These are phyloP conservation scores for Cephus rjabovi DNA, from an alignment of 2,888 invertebrate species.

Conservation along the genomic window DNA sequence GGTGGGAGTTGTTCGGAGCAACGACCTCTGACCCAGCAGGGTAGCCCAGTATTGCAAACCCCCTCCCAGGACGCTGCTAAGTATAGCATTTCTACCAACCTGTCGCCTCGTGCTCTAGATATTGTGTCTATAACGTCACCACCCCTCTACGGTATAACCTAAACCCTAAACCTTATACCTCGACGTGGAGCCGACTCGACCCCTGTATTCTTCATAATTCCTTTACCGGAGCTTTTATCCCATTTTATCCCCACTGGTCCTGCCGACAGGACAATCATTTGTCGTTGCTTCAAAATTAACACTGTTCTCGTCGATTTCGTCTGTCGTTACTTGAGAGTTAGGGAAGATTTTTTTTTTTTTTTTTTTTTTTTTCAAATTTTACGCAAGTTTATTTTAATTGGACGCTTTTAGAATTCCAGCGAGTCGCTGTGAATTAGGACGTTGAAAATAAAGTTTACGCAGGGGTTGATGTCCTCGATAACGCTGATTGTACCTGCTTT, in stretches of 20 bases:
- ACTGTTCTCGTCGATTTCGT: too few relatives aligned
- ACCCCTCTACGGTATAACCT: background rate
- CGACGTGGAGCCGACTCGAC: background rate
- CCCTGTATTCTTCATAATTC: background rate
- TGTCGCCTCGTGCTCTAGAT: constrained; percentile 37
- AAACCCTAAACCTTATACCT: background rate
- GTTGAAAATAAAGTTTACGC: constrained; percentile 3
- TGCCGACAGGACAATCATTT: background rate
- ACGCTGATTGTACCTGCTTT: constrained; percentile 50
- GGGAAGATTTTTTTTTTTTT: too few relatives aligned
- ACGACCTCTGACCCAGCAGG: constrained; percentile 63
- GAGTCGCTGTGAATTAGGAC: background rate
- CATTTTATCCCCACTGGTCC: background rate
- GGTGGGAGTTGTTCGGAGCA: constrained; percentile 44
- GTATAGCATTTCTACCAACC: constrained; percentile 54
- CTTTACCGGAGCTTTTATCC: background rate
- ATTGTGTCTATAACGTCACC: constrained; percentile 11
- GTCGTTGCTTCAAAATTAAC: background rate
- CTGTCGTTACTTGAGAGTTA: too few relatives aligned
- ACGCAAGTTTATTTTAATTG: background rate
- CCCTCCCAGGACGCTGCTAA: constrained; percentile 38
- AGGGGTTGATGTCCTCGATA: constrained; percentile 46
- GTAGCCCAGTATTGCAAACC: constrained; percentile 44
- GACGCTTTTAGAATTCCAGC: background rate
- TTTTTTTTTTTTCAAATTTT: background rate